phyloP scores from a whole-genome alignment of 2,888 invertebrate species.

The Tachina fera region DNA sequence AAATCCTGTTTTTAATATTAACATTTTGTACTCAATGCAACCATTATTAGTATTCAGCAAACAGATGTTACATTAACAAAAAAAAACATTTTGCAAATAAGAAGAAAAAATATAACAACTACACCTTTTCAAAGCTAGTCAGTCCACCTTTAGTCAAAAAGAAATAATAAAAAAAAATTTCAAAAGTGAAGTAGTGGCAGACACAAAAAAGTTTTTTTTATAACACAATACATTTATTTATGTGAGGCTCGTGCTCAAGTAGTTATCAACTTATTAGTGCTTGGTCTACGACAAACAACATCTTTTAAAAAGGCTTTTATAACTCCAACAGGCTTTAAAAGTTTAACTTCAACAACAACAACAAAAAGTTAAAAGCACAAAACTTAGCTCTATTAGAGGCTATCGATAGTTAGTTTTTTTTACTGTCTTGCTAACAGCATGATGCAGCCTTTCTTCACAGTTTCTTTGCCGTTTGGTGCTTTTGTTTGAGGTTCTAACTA shows the following conservation, averaged over 20 bases:
- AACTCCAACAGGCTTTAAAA: constrained; percentile 24
- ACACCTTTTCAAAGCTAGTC: background rate
- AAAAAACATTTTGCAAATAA: constrained; percentile 36
- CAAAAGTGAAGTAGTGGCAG: constrained; percentile 2
- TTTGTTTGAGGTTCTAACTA: background rate
- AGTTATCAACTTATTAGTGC: constrained; percentile 69
- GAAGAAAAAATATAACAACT: constrained; percentile 24
- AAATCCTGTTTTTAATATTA: constrained; percentile 44
- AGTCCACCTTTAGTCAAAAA: background rate
- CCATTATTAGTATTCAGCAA: constrained; percentile 36
- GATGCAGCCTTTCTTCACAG: constrained; percentile 21
- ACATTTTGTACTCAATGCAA: background rate
- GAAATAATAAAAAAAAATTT: constrained; percentile 6
- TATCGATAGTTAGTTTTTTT: background rate
- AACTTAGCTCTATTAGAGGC: background rate
- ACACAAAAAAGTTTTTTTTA: constrained; percentile 4
- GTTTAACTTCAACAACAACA: constrained; percentile 10
- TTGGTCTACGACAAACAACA: constrained; percentile 27
- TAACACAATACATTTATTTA: constrained; percentile 55
- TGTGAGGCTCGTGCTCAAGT: constrained; percentile 73
- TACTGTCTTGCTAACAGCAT: constrained; percentile 27
- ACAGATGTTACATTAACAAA: constrained; percentile 61
- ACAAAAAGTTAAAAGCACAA: background rate
- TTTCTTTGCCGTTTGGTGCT: background rate
- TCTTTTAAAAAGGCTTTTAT: constrained; percentile 35